Conservation (phyloP, 1,140 invertebrate species). For the Hylaeus anthracinus region DNA sequence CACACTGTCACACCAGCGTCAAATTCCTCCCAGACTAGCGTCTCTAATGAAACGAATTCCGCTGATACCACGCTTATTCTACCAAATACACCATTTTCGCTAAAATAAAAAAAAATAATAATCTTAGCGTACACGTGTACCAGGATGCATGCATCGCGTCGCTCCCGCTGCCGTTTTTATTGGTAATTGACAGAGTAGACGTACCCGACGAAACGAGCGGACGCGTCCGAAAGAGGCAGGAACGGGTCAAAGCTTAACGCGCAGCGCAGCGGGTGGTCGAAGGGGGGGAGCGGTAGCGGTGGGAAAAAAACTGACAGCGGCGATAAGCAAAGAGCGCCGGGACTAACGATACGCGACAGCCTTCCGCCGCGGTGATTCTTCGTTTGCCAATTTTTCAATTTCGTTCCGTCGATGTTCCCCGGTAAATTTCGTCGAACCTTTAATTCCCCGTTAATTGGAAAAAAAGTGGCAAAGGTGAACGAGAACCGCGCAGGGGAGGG, state of each 20-base stretch:
- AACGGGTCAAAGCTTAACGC: slow-evolving; percentile 20
- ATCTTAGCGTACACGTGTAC: too few relatives aligned
- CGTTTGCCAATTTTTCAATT: slow-evolving; percentile 20
- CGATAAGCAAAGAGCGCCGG: slow-evolving; percentile 19
- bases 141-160: slow-evolving; percentile 21
- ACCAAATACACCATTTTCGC: too few relatives aligned
- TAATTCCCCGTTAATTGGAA: slow-evolving; percentile 25
- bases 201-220: slow-evolving; percentile 31
- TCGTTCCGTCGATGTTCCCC: slow-evolving; percentile 10
- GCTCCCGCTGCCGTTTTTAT: slow-evolving; percentile 66
- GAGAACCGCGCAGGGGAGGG: not conserved
- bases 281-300: too few relatives aligned
- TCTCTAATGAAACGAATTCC: too few relatives aligned
- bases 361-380: slow-evolving; percentile 5
- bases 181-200: slow-evolving; percentile 70
- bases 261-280: not conserved
- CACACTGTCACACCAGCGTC: too few relatives aligned
- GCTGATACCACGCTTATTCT: too few relatives aligned
- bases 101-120: too few relatives aligned
- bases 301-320: slow-evolving; percentile 8
- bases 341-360: slow-evolving; percentile 35
- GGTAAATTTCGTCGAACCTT: slow-evolving; percentile 5
- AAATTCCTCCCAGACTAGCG: too few relatives aligned
- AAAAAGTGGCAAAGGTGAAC: not conserved
- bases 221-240: slow-evolving; percentile 53